Base-by-base conservation (phyloP, 2,888 invertebrate genomes). In the Platerodrilus igneus region DNA sequence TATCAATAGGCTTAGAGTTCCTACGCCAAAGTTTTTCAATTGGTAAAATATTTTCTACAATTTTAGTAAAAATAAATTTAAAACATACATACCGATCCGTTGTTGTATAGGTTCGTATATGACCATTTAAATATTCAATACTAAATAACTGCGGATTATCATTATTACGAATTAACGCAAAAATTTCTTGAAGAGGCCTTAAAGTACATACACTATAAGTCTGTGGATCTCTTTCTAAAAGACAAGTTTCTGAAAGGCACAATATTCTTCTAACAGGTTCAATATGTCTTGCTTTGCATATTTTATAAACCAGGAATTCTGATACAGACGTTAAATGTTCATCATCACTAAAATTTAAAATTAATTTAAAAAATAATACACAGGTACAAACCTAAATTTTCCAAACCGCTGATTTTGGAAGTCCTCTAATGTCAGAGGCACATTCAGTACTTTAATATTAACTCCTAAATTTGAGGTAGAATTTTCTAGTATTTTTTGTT, bases 241-340 rank as follows among this genome's bases (percentile, higher is more conserved):
- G 73, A 64, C 97, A 97, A 0, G 88, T 86, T 68, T 99, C 97
- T 0, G 94, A 92, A 11, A 99, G 76, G 62, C 97, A 97, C 17
- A 99, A 75, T 0, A 91, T 86, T 38, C 97, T 78, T 47, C 89
- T 76, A 55, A 91, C 85, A 0, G 89, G 84, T 57, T 93, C 93
- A 58, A 80, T 78, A 64, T 90, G 86, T 15, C 92, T 76, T 1
- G 79, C 74, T 10, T 87, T 86, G 54, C 78, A 78, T 53, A 87
- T 79, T 72, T 99, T 99, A 64, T 96, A 91, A 3, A 99, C 94
- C 45, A 81, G 81, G 68, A 99, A 99, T 72, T 99, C 99, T 9
- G 91, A 88, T 45, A 96, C 81, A 1, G 97, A 96, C 2, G 97
- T 99, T 62, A 96, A 81, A 63, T 89, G 89, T 64, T 94, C 91